These are phyloP conservation scores for Pediacus dermestoides DNA, from an alignment of 2,888 invertebrate species.

Conservation along the genomic window DNA sequence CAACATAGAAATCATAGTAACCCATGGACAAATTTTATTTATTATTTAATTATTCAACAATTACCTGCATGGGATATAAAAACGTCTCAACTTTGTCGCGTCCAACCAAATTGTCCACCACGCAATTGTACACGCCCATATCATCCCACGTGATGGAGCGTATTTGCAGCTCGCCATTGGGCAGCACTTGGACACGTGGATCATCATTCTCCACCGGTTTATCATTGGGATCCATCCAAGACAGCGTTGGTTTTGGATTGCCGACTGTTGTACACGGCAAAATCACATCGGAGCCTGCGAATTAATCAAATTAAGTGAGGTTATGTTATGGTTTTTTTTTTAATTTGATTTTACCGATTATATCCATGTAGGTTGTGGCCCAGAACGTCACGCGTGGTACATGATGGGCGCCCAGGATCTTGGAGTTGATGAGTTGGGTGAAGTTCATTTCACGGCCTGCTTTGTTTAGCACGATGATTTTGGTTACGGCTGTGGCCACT, in stretches of 20 bases:
- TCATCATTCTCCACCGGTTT: constrained; percentile 53
- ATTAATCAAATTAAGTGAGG: constrained; percentile 8
- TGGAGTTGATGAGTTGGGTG: constrained; percentile 41
- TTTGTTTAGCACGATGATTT: constrained; percentile 54
- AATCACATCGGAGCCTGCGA: constrained; percentile 58
- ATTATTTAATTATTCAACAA: too few species aligned
- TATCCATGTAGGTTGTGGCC: constrained; percentile 44
- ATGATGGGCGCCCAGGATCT: constrained; percentile 42
- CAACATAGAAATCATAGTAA: constrained; percentile 21
- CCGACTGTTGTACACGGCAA: constrained; percentile 70
- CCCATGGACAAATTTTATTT: neutral
- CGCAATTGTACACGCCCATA: constrained; percentile 80
- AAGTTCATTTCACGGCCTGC: constrained; percentile 44
- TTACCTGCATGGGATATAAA: constrained; percentile 62
- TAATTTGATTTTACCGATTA: constrained; percentile 38
- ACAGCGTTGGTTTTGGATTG: constrained; percentile 58
- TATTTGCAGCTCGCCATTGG: constrained; percentile 75
- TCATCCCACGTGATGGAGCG: constrained; percentile 68
- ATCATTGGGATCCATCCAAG: constrained; percentile 63
- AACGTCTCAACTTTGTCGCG: constrained; percentile 64
- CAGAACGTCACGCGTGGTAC: constrained; percentile 46
- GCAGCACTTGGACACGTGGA: constrained; percentile 51
- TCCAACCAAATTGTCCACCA: constrained; percentile 64
- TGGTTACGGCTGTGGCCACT: constrained; percentile 58
- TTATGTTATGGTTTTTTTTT: neutral